Base-by-base conservation (phyloP, 2,797 vertebrate species). In the Apodemus agrarius region DNA sequence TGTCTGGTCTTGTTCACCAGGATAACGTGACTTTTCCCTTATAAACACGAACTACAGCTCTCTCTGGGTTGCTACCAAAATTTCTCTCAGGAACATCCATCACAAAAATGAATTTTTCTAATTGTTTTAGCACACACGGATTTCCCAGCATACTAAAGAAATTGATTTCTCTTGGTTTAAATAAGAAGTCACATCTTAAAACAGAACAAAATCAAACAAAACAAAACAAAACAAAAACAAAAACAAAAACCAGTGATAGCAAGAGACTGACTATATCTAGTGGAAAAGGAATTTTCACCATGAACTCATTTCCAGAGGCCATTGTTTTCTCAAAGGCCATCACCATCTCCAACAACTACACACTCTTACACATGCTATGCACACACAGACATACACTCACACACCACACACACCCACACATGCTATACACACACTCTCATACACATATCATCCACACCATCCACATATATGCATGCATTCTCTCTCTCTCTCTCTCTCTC, bases 51-150 rank as follows among this genome's bases (percentile, higher is more conserved):
- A 76, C 29, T 31, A 52, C 57, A 54, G 74, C 76, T 93, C 34
- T 96, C 81, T 94, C 96, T 89, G 94, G 84, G 81, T 43, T 65
- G 61, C 90, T 82, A 97, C 72, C 96, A 91, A 93, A 93, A 90
- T 10, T 94, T 63, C 96, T 89, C 69, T 88, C 89, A 96, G 52
- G 61, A 83, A 89, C 78, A 96, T 97, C 89, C 84, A 93, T 95
- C 94, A 96, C 88, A 46, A 72, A 95, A 96, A 96, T 75, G 97
- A 96, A 92, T 92, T 97, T 97, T 93, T 57, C 75, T 95, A 96
- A 98, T 97, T 34, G 6, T 89, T 96, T 94, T 93, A 87, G 37
- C 43, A 31, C 43, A 31, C 76, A 87, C 95, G 76, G 79, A 96
- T 93, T 97, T 95, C 65, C 81, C 54, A 91, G 72, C 94, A 95